These are phyloP conservation scores for Phylloscopus whistleri DNA, from an alignment of 2,113 vertebrate genomes.

Conservation along the genomic window DNA sequence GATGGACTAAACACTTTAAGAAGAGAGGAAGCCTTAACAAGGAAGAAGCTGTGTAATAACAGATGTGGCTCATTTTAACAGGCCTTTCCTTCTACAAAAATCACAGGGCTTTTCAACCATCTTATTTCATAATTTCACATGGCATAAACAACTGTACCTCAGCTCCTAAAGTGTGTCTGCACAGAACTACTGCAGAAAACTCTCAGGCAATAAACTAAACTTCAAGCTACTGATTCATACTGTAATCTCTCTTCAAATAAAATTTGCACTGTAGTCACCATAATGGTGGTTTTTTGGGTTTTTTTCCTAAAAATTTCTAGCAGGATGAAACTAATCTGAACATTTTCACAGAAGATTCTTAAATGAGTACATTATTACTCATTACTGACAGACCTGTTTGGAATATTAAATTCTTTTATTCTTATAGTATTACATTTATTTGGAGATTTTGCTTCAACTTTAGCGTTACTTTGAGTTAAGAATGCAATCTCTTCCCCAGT, in stretches of 20 bases:
- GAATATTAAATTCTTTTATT: not conserved
- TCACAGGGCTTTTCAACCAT: not conserved
- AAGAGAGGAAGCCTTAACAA: not conserved
- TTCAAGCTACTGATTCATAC: not conserved
- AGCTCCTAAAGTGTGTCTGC: not conserved
- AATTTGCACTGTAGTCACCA: not conserved
- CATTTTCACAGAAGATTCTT: not conserved
- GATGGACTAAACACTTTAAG: not conserved
- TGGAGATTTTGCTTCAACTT: not conserved
- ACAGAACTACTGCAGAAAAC: not conserved
- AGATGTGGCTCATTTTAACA: not conserved
- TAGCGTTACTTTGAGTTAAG: not conserved
- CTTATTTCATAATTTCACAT: not conserved
- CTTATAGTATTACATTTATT: not conserved
- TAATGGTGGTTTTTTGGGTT: not conserved
- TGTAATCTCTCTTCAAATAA: not conserved
- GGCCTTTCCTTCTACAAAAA: not conserved
- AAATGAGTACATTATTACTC: not conserved
- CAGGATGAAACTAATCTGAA: not conserved
- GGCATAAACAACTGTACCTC: not conserved
- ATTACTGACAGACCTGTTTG: not conserved
- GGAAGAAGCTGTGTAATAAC: not conserved
- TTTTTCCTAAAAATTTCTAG: not conserved
- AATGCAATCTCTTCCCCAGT: not conserved
- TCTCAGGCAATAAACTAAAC: not conserved